Conservation (phyloP, 1,140 invertebrate species). For the Hylyphantes graminicola region DNA sequence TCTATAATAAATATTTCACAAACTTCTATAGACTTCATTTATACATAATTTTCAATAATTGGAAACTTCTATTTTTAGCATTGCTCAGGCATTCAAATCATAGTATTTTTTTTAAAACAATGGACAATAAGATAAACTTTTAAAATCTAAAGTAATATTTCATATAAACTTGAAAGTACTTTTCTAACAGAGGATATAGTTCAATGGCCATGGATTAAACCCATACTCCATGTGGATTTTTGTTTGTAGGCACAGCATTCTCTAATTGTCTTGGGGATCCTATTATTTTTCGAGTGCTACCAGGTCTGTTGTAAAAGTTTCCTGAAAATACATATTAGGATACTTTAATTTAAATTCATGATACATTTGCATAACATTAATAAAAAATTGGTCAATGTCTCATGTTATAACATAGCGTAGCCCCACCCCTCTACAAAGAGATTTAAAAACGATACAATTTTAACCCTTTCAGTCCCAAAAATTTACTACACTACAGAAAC, state of each 20-base stretch:
- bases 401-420: too few species aligned
- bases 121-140: too few species aligned
- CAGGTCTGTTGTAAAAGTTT: slow-evolving; percentile 77
- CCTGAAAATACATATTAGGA: slow-evolving; percentile 71
- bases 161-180: neutral
- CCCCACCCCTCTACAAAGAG: too few species aligned
- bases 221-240: slow-evolving; percentile 96
- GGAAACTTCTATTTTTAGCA: neutral
- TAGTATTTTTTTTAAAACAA: too few species aligned
- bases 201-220: slow-evolving; percentile 72
- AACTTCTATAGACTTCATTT: slow-evolving; percentile 5
- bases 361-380: neutral
- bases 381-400: neutral
- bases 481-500: too few species aligned
- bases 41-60: slow-evolving; percentile 1
- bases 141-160: neutral
- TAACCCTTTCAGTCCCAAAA: too few species aligned
- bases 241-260: slow-evolving; percentile 92
- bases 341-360: too few species aligned
- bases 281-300: slow-evolving; percentile 88
- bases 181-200: neutral
- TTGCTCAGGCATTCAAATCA: too few species aligned
- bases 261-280: slow-evolving; percentile 90
- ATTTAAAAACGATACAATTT: too few species aligned
- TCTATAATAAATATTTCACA: neutral